Evolutionary conservation across 2,888 invertebrate genomes (phyloP).

Genomic region (Cylloceria caligata): DNA sequence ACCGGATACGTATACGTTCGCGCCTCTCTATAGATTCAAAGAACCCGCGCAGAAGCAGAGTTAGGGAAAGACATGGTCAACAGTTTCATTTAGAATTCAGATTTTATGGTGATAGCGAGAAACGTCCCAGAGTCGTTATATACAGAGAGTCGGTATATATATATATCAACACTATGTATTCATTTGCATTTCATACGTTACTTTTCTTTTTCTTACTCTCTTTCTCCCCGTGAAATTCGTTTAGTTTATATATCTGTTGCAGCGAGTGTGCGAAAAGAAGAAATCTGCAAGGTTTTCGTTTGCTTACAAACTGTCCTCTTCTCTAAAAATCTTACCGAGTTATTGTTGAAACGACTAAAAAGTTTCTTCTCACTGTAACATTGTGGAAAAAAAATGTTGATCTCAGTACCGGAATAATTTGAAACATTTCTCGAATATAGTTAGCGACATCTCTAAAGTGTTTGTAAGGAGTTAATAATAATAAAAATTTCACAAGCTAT

Average conservation of each 20-base stretch:
- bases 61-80: conserved; percentile 2
- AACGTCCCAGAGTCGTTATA: background rate
- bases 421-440: background rate
- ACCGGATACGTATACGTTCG: conserved; percentile 14
- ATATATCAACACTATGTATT: background rate
- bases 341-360: background rate
- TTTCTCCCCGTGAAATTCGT: conserved; percentile 1
- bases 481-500: too few species aligned
- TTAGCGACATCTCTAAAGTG: too few species aligned
- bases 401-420: background rate
- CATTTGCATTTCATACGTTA: conserved; percentile 7
- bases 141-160: background rate
- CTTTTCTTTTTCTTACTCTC: background rate
- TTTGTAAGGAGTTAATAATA: too few species aligned
- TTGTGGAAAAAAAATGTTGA: background rate
- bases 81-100: conserved; percentile 46
- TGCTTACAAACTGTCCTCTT: background rate
- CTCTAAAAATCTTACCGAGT: background rate
- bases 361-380: background rate
- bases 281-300: conserved; percentile 13
- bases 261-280: too few species aligned
- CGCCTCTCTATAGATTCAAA: conserved; percentile 1
- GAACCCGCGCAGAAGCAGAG: background rate
- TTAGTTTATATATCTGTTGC: conserved; percentile 2
- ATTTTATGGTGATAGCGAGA: conserved; percentile 38